Base-by-base conservation (phyloP, 2,113 vertebrate species). In the Tiliqua scincoides region DNA sequence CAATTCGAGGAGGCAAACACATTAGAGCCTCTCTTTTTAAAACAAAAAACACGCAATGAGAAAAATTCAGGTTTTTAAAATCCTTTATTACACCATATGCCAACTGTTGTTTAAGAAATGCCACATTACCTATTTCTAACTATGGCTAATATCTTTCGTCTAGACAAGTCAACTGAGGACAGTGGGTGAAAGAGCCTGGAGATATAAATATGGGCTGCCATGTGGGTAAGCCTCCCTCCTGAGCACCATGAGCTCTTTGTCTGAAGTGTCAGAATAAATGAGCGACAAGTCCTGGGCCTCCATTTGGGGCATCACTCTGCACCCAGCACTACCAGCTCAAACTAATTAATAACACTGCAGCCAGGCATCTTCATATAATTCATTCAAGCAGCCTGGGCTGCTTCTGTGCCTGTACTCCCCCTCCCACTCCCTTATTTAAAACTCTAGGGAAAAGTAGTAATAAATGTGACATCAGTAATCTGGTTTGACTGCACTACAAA, bases 401-500 rank as follows among this genome's bases (percentile, higher is more conserved):
- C 78, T 85, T 67, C 35, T 65, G 83, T 52, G 1, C 75, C 6
- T 25, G 4, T 62, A 4, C 35, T 23, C 67, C 32, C 75, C 48
- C 30, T 20, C 30, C 48, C 32, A 25, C 43, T 32, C n/a, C 52
- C 54, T 52, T 20, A 80, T 52, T 73, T 74, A 48, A 84, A 83
- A 73, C 21, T 83, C 70, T n/a, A 23, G 37, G 17, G 37, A n/a
- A 70, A 84, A 78, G 79, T 17, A 48, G 43, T 74, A 87, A 89
- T 65, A 83, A 54, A 76, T 85, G 84, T 90, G 85, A 74, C 25
- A 88, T 54, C 88, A 84, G 73, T 62, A 86, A 10, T 43, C 1
- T 84, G 74, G 23, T 54, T 48, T 32, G 48, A 89, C 68, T 59
- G 21, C 37, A n/a, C 32, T 74, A 87, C 12, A 82, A 25, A 87